These are phyloP conservation scores for Emmelina monodactyla DNA, from an alignment of 2,888 invertebrate genomes.

Conservation along the genomic window DNA sequence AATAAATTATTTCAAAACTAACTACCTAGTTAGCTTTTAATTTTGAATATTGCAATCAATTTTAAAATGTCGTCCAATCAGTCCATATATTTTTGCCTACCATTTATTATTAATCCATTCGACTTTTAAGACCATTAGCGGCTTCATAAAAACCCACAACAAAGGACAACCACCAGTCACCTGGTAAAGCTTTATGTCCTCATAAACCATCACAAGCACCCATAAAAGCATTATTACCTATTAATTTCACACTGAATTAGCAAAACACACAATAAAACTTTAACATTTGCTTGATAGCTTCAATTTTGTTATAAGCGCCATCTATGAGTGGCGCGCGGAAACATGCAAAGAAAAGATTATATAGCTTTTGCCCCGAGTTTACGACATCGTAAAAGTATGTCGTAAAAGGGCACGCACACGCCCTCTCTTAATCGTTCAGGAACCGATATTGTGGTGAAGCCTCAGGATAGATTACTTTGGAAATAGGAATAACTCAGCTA, in stretches of 20 bases:
- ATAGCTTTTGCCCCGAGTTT: conserved; percentile 58
- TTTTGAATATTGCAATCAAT: too few species aligned
- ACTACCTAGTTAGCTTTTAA: too few species aligned
- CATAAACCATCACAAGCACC: conserved; percentile 56
- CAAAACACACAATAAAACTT: conserved; percentile 65
- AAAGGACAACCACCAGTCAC: conserved; percentile 30
- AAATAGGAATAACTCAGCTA: conserved; percentile 1
- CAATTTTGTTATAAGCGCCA: conserved; percentile 53
- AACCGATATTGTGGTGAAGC: conserved; percentile 63
- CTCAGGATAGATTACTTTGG: conserved; percentile 57
- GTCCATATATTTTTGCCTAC: too few species aligned
- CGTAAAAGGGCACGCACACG: conserved; percentile 65
- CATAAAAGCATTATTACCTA: conserved; percentile 65
- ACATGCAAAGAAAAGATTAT: conserved; percentile 54
- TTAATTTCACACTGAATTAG: conserved; percentile 67
- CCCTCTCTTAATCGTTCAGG: conserved; percentile 66
- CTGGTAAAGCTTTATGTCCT: conserved; percentile 51
- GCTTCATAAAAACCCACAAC: conserved; percentile 54
- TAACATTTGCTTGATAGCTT: conserved; percentile 55
- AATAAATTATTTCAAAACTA: too few species aligned
- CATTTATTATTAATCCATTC: too few species aligned
- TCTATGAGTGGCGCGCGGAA: conserved; percentile 37
- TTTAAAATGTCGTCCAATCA: too few species aligned
- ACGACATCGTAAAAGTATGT: conserved; percentile 62
- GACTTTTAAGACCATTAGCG: too few species aligned